Conservation (phyloP, 2,797 vertebrate genomes). For the Tragopan temminckii region DNA sequence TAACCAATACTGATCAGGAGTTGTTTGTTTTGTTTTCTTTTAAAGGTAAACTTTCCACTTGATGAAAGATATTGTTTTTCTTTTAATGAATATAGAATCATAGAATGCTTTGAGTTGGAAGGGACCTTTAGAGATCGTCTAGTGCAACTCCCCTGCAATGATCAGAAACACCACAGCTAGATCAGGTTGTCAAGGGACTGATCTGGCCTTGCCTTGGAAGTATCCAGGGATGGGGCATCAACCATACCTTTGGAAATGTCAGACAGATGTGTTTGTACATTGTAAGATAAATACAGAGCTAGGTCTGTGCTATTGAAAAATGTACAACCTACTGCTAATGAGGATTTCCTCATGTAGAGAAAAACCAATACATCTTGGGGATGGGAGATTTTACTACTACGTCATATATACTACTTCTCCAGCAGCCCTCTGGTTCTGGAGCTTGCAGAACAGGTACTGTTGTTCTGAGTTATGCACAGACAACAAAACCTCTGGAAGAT, state of each 20-base stretch:
- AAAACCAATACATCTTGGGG: background rate
- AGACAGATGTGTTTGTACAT: background rate
- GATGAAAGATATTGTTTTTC: background rate
- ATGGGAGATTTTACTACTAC: background rate
- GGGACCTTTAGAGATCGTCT: too few species aligned
- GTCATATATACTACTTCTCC: background rate
- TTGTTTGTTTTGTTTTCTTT: too few species aligned
- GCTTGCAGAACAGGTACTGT: background rate
- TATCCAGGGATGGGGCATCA: too few species aligned
- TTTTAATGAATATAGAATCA: background rate
- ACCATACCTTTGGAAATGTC: background rate
- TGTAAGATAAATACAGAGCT: rapidly evolving
- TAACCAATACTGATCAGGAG: background rate
- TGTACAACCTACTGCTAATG: background rate
- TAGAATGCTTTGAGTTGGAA: too few species aligned
- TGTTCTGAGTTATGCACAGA: background rate
- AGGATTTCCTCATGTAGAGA: background rate
- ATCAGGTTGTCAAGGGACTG: too few species aligned
- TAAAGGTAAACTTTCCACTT: background rate
- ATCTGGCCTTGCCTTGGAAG: too few species aligned
- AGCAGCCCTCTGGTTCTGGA: background rate
- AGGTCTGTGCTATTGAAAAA: background rate
- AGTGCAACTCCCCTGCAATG: too few species aligned
- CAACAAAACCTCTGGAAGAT: background rate
- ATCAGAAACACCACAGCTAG: too few species aligned